Evolutionary conservation across 1,140 invertebrate genomes (phyloP).

Genomic region (Orchesella cincta): DNA sequence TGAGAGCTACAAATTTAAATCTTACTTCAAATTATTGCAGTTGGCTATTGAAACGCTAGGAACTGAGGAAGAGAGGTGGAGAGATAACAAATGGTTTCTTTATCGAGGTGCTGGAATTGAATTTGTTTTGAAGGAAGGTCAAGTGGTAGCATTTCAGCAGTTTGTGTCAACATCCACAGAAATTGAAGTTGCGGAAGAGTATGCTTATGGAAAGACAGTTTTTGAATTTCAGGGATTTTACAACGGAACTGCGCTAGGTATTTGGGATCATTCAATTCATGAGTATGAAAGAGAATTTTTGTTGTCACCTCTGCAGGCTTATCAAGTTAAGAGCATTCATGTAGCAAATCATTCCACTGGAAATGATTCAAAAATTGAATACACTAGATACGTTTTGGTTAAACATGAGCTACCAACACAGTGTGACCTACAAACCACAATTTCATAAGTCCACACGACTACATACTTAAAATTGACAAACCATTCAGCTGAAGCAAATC

Average conservation of each 20-base stretch:
- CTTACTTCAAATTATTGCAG: constrained; percentile 16
- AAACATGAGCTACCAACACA: neutral
- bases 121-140: neutral
- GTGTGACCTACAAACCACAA: no score
- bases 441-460: no score
- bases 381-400: constrained; percentile 20
- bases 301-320: constrained; percentile 18
- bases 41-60: constrained; percentile 14
- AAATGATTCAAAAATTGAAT: no score
- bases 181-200: neutral
- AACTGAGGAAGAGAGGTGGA: neutral
- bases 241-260: constrained; percentile 9
- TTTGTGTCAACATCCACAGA: constrained; percentile 13
- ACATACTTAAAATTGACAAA: no score
- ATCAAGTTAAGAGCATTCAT: constrained; percentile 6
- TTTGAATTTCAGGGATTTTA: constrained; percentile 24
- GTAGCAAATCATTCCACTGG: neutral
- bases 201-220: constrained; percentile 2
- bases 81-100: neutral
- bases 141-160: constrained; percentile 21
- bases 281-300: constrained; percentile 16
- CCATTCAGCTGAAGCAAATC: no score
- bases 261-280: constrained; percentile 12
- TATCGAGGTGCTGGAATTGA: neutral
- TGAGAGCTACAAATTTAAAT: constrained; percentile 8